Conservation (phyloP, 2,888 invertebrate genomes). For the Dromius quadrimaculatus region DNA sequence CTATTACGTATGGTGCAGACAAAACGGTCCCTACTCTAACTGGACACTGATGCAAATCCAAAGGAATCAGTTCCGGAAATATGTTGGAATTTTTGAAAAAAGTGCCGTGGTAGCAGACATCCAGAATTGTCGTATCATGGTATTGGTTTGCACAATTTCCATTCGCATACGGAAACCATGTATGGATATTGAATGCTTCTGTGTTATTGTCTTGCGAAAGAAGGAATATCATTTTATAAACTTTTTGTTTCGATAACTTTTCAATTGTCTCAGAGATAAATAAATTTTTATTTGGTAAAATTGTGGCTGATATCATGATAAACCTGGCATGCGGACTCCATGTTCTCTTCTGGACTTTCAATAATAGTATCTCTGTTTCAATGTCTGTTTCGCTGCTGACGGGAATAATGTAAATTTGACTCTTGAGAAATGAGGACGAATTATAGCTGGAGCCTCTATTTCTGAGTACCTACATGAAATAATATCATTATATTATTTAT, state of each 20-base stretch:
- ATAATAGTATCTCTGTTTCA: background rate
- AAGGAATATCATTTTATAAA: constrained; percentile 21
- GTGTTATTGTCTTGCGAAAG: constrained; percentile 3
- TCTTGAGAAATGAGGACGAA: no score
- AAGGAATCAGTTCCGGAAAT: constrained; percentile 60
- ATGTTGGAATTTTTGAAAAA: constrained; percentile 52
- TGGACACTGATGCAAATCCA: constrained; percentile 60
- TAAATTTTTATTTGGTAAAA: background rate
- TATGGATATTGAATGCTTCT: constrained; percentile 8
- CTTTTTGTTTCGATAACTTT: constrained; percentile 33
- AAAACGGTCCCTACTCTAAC: constrained; percentile 60
- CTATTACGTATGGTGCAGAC: constrained; percentile 61
- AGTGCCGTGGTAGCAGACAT: constrained; percentile 53
- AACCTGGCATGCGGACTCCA: constrained; percentile 48
- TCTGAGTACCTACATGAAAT: no score
- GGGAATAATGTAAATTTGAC: constrained; percentile 17
- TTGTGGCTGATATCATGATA: constrained; percentile 15
- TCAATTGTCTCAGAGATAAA: constrained; percentile 1
- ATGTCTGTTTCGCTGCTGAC: background rate
- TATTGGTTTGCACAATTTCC: constrained; percentile 30
- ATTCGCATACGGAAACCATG: constrained; percentile 41
- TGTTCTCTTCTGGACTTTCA: background rate
- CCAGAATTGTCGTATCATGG: constrained; percentile 6
- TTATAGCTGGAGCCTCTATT: no score
- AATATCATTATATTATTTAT: no score